These are phyloP conservation scores for Zelostemma sp. DNA, from an alignment of 1,140 invertebrate species.

Conservation along the genomic window DNA sequence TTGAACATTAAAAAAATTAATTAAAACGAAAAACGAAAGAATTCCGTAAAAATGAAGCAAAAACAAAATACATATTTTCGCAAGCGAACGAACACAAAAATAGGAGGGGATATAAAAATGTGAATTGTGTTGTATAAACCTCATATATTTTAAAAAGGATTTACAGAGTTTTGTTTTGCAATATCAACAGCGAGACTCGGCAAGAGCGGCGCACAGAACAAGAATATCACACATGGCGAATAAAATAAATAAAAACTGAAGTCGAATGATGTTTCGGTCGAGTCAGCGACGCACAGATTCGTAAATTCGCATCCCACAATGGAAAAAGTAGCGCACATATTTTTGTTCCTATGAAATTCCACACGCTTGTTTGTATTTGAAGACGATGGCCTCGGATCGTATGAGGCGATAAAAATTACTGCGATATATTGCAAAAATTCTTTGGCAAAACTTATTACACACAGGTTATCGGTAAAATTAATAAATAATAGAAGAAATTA, in stretches of 20 bases:
- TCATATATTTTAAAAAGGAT: constrained; percentile 72
- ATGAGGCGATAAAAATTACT: constrained; percentile 53
- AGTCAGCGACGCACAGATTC: constrained; percentile 10
- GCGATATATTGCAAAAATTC: constrained; percentile 64
- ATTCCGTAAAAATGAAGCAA: no score
- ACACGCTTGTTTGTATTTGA: constrained; percentile 11
- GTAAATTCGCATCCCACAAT: constrained; percentile 22
- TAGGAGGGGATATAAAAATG: constrained; percentile 23
- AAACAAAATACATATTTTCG: no score
- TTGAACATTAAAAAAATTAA: no score
- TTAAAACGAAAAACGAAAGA: no score
- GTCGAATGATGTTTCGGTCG: constrained; percentile 35
- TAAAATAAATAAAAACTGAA: constrained; percentile 30
- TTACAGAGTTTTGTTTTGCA: constrained; percentile 69
- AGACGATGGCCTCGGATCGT: no score
- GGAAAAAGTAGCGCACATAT: constrained; percentile 16
- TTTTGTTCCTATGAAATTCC: not conserved
- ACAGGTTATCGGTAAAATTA: constrained; percentile 67
- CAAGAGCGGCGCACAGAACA: constrained; percentile 67
- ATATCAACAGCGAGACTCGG: constrained; percentile 70
- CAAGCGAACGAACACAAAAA: no score
- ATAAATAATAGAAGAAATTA: constrained; percentile 68
- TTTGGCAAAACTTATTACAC: constrained; percentile 72
- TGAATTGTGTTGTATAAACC: constrained; percentile 62
- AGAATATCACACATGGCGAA: constrained; percentile 67